Conservation (phyloP, 1,140 invertebrate genomes). For the Meteorus sp. region DNA sequence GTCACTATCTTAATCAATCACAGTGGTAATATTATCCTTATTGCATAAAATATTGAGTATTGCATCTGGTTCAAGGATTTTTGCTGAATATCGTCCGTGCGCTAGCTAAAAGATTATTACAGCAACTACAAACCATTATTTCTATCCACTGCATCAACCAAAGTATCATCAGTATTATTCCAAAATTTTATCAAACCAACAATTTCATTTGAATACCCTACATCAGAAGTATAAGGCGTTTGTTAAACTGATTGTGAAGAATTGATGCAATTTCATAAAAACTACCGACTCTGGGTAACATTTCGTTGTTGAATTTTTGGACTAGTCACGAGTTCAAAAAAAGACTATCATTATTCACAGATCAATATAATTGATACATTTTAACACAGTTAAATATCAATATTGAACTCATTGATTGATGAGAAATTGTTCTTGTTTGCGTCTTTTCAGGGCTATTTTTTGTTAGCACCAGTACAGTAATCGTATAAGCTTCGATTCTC, state of each 20-base stretch:
- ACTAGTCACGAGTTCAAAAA: no score
- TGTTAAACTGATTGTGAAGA: conserved; percentile 30
- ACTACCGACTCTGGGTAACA: conserved; percentile 31
- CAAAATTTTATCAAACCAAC: conserved; percentile 21
- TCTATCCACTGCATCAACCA: conserved; percentile 26
- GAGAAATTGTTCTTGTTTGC: no score
- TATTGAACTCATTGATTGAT: no score
- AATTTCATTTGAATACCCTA: conserved; percentile 24
- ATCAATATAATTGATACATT: no score
- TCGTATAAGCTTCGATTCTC: no score
- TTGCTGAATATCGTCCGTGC: conserved; percentile 21
- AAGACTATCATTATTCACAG: no score
- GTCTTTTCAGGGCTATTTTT: no score
- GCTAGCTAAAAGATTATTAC: conserved; percentile 28
- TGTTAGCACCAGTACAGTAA: no score
- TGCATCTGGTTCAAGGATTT: conserved; percentile 22
- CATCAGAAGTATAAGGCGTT: conserved; percentile 29
- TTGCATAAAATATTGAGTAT: no score
- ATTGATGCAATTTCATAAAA: conserved; percentile 27
- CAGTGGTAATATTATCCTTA: no score
- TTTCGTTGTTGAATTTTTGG: conserved; percentile 34
- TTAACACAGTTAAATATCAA: no score
- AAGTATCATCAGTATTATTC: conserved; percentile 24
- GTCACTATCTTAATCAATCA: no score
- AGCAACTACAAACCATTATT: conserved; percentile 27